A percentile compares a stretch with the other conserved stretches of the same genome.
Conservation (phyloP, 2,113 vertebrate genomes). For the Edolisoma coerulescens region DNA sequence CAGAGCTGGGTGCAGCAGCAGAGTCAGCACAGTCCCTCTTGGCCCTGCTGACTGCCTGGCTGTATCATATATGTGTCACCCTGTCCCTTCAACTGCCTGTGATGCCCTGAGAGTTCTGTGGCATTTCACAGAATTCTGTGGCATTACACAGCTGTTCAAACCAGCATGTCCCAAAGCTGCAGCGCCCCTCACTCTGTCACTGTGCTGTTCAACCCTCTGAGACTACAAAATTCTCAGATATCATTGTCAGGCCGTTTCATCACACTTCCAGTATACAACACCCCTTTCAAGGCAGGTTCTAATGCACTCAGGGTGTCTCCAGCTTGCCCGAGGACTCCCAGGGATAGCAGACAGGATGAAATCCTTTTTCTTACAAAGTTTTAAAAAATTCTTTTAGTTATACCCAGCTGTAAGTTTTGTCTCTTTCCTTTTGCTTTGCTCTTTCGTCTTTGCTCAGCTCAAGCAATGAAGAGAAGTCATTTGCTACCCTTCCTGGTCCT, state of each 20-base stretch:
- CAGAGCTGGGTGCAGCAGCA: accelerated
- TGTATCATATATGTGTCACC: accelerated
- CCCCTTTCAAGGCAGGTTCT: background rate
- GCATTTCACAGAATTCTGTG: background rate
- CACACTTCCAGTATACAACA: background rate
- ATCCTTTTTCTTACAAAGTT: background rate
- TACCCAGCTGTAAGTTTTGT: background rate
- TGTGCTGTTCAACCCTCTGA: background rate
- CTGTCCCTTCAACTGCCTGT: background rate
- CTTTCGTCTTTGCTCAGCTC: background rate
- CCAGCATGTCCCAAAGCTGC: accelerated
- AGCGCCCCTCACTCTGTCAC: background rate
- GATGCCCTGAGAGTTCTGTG: accelerated
- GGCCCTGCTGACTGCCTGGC: background rate
- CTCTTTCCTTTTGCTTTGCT: background rate
- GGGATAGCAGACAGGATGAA: background rate
- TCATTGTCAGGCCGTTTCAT: background rate
- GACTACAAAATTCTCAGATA: background rate
- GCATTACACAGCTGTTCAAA: background rate
- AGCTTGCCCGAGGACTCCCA: background rate
- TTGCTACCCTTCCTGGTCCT: background rate
- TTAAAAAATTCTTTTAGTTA: accelerated
- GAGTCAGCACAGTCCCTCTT: too few relatives aligned
- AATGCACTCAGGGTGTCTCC: background rate
- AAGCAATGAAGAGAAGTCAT: background rate